A percentile compares a stretch with the other conserved stretches of the same genome.
Evolutionary conservation across 2,797 vertebrate genomes (phyloP).

Genomic region (Eulemur coronatus): DNA sequence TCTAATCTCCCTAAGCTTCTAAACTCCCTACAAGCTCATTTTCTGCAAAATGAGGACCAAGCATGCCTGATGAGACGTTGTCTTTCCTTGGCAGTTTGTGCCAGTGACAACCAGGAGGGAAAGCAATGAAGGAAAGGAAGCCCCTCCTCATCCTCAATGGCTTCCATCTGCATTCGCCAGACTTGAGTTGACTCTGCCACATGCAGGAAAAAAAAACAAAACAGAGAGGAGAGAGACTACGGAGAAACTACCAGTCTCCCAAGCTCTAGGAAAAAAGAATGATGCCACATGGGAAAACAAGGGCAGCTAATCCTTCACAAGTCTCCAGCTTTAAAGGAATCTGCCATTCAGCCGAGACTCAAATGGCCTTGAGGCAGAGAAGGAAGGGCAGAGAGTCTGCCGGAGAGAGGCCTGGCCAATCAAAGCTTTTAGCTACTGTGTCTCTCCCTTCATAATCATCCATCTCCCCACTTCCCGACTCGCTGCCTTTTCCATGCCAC

Average conservation of each 20-base stretch:
- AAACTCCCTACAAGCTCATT: background rate
- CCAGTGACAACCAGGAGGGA: background rate
- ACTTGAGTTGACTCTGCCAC: too few species aligned
- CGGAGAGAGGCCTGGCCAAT: background rate
- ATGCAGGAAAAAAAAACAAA: background rate
- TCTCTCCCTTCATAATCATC: background rate
- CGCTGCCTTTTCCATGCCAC: background rate
- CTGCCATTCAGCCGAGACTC: background rate
- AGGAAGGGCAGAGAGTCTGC: background rate
- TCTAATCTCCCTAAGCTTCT: background rate
- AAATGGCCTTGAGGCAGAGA: background rate
- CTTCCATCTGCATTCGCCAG: background rate
- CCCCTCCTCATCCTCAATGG: background rate
- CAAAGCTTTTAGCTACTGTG: background rate
- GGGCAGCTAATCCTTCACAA: accelerated
- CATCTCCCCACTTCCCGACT: background rate
- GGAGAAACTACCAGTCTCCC: accelerated
- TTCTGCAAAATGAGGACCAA: background rate
- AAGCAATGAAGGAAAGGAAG: accelerated
- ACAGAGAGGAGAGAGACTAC: background rate
- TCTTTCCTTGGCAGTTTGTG: background rate
- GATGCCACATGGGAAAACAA: accelerated
- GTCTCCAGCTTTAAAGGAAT: background rate
- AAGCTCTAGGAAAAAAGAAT: background rate
- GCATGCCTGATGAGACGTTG: background rate